These are phyloP conservation scores for Electrona antarctica DNA, from an alignment of 2,113 vertebrate species.

Conservation along the genomic window DNA sequence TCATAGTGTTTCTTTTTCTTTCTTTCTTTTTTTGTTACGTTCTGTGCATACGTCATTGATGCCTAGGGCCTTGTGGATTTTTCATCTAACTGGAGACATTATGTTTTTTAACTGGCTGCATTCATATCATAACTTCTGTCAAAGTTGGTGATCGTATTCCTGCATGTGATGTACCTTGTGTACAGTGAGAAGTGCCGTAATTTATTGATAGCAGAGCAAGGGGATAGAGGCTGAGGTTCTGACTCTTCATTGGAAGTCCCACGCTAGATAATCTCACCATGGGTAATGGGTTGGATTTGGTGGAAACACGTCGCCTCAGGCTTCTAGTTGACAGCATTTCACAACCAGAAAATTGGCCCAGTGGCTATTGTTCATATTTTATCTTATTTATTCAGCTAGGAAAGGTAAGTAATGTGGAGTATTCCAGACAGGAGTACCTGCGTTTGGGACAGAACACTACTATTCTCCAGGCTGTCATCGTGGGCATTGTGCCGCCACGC, in stretches of 20 bases:
- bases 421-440: neutral
- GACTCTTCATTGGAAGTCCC: too few relatives aligned
- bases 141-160: neutral
- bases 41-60: constrained; percentile 7
- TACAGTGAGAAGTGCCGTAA: constrained; percentile 1
- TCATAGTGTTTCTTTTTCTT: constrained; percentile 16
- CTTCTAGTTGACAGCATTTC: neutral
- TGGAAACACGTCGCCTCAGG: neutral
- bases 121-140: neutral
- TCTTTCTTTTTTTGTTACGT: constrained; percentile 10
- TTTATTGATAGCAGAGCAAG: constrained; percentile 10
- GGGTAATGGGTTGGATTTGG: neutral
- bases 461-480: neutral
- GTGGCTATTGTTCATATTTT: constrained; percentile 23
- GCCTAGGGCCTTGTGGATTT: neutral
- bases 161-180: constrained; percentile 42
- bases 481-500: neutral
- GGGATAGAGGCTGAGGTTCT: neutral
- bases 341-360: neutral
- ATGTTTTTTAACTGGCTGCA: neutral
- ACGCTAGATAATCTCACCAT: neutral
- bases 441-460: constrained; percentile 20
- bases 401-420: neutral
- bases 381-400: constrained; percentile 63
- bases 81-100: neutral